Evolutionary conservation across 2,888 invertebrate species (phyloP).

Genomic region (Epinotia ramella): DNA sequence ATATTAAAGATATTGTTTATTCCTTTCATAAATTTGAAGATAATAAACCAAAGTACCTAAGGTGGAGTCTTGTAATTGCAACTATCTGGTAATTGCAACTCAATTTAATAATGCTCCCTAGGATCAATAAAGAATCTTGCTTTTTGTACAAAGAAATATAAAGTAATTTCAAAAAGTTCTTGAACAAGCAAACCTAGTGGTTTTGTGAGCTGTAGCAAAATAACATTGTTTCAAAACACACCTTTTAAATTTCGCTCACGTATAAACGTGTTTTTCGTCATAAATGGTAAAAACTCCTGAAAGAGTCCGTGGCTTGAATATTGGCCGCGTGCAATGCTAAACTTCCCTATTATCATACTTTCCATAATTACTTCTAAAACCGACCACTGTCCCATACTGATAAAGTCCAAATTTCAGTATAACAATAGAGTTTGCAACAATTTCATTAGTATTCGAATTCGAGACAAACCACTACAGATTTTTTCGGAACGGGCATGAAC

Average conservation of each 20-base stretch:
- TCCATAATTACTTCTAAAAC: not conserved
- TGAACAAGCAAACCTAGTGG: too few species aligned
- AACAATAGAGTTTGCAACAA: not conserved
- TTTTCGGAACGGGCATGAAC: not conserved
- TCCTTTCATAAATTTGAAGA: too few species aligned
- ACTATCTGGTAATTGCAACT: too few species aligned
- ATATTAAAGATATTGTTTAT: too few species aligned
- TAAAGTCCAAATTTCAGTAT: not conserved
- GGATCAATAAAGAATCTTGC: too few species aligned
- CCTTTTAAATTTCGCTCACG: constrained; percentile 11
- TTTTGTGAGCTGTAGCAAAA: too few species aligned
- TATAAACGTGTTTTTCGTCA: constrained; percentile 10
- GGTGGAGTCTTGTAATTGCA: too few species aligned
- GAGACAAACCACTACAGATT: not conserved
- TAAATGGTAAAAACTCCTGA: constrained; percentile 3
- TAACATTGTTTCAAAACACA: not conserved
- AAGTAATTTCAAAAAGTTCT: too few species aligned
- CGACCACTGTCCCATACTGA: not conserved
- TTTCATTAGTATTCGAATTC: not conserved
- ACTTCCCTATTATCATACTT: not conserved
- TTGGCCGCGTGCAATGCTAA: not conserved
- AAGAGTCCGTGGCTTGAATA: constrained; percentile 13
- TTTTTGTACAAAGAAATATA: too few species aligned
- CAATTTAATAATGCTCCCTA: too few species aligned
- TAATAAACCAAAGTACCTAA: too few species aligned